phyloP scores from a whole-genome alignment of 2,797 vertebrate genomes.

The Meriones psammophilus region DNA sequence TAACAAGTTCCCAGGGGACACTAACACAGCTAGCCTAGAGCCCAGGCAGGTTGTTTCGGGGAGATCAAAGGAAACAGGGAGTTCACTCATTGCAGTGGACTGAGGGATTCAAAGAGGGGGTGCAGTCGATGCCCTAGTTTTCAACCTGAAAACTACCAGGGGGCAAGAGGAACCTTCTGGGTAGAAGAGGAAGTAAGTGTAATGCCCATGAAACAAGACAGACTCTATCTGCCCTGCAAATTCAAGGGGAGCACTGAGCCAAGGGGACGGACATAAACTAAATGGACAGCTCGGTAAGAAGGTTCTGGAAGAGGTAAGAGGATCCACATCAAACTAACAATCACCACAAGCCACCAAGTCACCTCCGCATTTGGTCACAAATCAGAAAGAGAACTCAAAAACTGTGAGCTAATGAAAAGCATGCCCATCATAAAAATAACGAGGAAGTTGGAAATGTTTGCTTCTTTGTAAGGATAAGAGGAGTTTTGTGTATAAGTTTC shows the following conservation, averaged over 20 bases:
- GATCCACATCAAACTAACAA: neutral
- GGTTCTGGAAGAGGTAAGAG: neutral
- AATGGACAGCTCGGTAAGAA: neutral
- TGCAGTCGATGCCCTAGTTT: neutral
- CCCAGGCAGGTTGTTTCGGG: neutral
- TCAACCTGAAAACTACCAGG: neutral
- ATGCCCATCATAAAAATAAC: constrained; percentile 35
- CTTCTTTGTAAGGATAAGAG: constrained; percentile 3
- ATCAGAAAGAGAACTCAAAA: neutral
- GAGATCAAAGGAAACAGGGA: neutral
- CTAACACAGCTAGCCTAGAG: neutral
- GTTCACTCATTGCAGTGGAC: neutral
- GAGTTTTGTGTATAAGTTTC: neutral
- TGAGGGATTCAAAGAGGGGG: neutral
- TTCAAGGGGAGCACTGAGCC: neutral
- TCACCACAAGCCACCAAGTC: constrained; percentile 9
- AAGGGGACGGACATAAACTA: neutral
- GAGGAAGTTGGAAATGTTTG: neutral
- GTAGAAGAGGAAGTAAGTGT: neutral
- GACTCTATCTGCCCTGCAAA: neutral
- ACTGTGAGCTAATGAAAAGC: neutral
- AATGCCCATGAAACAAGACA: neutral
- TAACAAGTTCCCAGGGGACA: neutral
- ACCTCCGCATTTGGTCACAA: neutral
- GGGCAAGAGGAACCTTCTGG: neutral